Conservation (phyloP, 2,113 vertebrate species). For the Protobothrops mucrosquamatus region DNA sequence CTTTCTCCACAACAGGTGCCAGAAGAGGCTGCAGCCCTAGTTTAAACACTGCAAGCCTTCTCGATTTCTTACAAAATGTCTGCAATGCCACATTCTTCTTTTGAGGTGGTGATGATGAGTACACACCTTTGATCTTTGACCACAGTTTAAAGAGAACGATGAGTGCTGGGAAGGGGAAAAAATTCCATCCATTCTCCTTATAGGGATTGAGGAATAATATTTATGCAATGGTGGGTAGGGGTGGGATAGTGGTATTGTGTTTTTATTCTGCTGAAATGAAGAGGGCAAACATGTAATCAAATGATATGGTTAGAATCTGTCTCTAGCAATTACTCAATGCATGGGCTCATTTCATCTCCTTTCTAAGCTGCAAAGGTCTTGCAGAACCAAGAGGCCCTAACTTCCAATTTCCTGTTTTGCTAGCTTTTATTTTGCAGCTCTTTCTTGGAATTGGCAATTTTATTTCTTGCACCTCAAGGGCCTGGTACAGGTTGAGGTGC, state of each 20-base stretch:
- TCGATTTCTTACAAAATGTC: constrained; percentile 19
- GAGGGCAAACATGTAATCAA: not conserved
- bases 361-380: not conserved
- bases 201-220: not conserved
- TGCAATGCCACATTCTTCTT: constrained; percentile 19
- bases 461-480: not conserved
- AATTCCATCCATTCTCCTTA: not conserved
- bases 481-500: not conserved
- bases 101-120: not conserved
- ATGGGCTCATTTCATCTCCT: not conserved
- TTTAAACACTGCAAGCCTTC: constrained; percentile 48
- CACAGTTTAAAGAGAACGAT: not conserved
- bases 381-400: not conserved
- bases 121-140: constrained; percentile 31
- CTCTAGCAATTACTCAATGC: not conserved
- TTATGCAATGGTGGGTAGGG: not conserved
- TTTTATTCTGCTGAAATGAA: not conserved
- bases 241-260: not conserved
- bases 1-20: constrained; percentile 63
- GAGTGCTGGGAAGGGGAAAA: not conserved
- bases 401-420: not conserved
- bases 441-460: not conserved
- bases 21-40: constrained; percentile 40
- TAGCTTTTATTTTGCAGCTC: not conserved
- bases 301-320: not conserved